A percentile compares a stretch with the other conserved stretches of the same genome.
phyloP scores from a whole-genome alignment of 2,113 vertebrate genomes.

The Ondatra zibethicus region DNA sequence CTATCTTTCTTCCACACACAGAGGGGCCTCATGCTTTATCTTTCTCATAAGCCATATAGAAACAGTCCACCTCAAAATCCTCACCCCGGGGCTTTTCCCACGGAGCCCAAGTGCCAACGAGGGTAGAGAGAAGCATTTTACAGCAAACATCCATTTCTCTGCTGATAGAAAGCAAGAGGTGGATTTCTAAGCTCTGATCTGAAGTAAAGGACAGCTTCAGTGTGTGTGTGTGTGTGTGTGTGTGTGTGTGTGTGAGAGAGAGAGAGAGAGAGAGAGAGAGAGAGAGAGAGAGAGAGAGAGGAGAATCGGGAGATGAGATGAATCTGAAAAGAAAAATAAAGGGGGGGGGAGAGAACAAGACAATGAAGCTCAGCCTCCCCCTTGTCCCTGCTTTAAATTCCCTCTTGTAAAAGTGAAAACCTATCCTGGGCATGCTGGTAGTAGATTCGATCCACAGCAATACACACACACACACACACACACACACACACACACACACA shows the following conservation, averaged over 20 bases:
- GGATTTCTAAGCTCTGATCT: background rate
- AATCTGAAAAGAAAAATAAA: background rate
- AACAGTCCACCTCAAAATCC: background rate
- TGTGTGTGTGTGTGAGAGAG: background rate
- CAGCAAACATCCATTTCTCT: background rate
- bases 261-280: background rate
- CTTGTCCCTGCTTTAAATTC: background rate
- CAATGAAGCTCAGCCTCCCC: rapidly evolving
- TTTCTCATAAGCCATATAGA: rapidly evolving
- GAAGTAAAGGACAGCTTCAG: background rate
- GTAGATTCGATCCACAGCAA: background rate
- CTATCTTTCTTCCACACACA: rapidly evolving
- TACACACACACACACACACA: background rate
- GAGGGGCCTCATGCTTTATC: background rate
- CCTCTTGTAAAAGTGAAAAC: background rate
- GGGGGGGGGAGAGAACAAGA: no score
- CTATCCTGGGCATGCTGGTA: background rate
- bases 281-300: background rate
- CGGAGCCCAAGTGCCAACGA: background rate
- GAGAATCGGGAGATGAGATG: rapidly evolving
- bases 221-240: rapidly evolving
- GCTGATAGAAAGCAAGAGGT: background rate
- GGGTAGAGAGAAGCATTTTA: rapidly evolving
- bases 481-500: background rate
- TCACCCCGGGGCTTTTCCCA: background rate